Percentiles rank a stretch among this genome's conserved stretches.
phyloP scores from a whole-genome alignment of 2,113 vertebrate species.

The Cheirogaleus medius region DNA sequence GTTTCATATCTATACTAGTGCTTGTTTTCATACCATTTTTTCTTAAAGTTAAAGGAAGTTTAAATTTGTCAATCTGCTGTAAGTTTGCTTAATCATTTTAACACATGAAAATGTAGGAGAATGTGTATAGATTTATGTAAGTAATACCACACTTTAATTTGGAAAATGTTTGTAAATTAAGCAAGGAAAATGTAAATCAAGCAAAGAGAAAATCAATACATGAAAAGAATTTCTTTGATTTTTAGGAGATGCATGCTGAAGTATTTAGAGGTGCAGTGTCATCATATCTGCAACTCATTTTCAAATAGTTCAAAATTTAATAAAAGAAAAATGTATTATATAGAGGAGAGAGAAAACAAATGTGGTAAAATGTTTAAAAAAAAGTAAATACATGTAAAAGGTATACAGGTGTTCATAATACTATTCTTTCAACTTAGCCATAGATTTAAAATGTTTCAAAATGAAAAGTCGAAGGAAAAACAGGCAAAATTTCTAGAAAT shows the following conservation, averaged over 20 bases:
- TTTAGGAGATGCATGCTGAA: neutral
- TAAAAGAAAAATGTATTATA: neutral
- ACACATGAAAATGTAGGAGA: slow-evolving; percentile 24
- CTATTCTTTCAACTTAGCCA: slow-evolving; percentile 1
- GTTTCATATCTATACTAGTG: neutral
- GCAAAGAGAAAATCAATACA: neutral
- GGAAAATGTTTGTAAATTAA: slow-evolving; percentile 37
- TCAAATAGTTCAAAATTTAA: neutral
- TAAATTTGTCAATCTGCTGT: slow-evolving; percentile 24
- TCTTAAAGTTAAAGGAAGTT: neutral
- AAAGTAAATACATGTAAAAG: neutral
- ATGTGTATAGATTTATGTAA: neutral
- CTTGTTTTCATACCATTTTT: slow-evolving; percentile 27
- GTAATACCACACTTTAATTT: neutral
- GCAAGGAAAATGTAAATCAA: slow-evolving; percentile 1
- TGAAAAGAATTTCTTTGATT: neutral
- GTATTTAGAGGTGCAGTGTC: neutral
- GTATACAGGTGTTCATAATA: neutral
- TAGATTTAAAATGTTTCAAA: slow-evolving; percentile 26
- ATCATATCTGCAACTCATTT: neutral
- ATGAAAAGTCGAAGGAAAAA: neutral
- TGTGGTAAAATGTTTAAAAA: slow-evolving; percentile 20
- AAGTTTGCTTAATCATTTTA: slow-evolving; percentile 10
- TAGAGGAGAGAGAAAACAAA: neutral
- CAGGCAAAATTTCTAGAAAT: neutral